Evolutionary conservation across 1,140 invertebrate species (phyloP).

Genomic region (Anastrepha obliqua): DNA sequence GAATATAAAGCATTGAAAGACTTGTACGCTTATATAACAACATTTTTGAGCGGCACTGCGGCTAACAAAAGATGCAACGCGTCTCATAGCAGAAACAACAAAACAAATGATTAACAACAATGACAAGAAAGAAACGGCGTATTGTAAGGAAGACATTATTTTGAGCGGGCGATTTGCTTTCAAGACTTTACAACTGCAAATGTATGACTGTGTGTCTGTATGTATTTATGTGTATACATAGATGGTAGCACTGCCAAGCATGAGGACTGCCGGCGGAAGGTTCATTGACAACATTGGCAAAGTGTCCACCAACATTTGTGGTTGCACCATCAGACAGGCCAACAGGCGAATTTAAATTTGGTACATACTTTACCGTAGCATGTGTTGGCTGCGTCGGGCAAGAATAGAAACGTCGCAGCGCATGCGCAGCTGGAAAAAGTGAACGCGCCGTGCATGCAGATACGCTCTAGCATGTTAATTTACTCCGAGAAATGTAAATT

Average conservation of each 20-base stretch:
- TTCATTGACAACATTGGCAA: constrained; percentile 34
- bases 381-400: background rate
- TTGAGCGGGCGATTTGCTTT: constrained; percentile 27
- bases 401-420: background rate
- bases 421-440: constrained; percentile 47
- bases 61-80: background rate
- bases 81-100: background rate
- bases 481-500: constrained; percentile 43
- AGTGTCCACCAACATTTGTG: constrained; percentile 14
- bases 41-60: background rate
- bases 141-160: constrained; percentile 35
- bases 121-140: background rate
- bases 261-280: background rate
- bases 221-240: too few relatives aligned
- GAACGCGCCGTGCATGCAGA: constrained; percentile 39
- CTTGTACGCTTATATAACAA: background rate
- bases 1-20: too few relatives aligned
- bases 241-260: too few relatives aligned
- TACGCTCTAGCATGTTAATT: constrained; percentile 45
- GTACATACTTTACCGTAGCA: background rate
- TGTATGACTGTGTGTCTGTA: background rate
- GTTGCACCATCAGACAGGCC: background rate
- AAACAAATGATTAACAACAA: background rate
- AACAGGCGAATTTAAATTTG: constrained; percentile 44
- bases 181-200: background rate